Evolutionary conservation across 2,888 invertebrate species (phyloP), one percentile per base, ranked within the genome.

Genomic region (Tanytarsus gracilentus): DNA sequence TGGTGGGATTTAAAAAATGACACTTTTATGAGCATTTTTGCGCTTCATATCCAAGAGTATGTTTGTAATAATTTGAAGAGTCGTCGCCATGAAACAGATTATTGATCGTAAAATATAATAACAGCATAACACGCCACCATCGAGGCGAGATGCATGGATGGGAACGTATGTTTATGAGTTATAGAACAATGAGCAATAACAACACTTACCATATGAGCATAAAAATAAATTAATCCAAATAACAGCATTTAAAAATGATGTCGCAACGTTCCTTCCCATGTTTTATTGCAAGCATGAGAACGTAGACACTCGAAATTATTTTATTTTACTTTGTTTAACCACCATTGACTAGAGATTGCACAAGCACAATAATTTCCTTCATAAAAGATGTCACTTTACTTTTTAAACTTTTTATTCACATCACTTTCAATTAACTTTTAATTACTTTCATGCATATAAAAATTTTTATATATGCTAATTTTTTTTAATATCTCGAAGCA

Each of bases 151-250:
- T n/a, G n/a, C n/a, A n/a, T n/a, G n/a, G n/a, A n/a, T n/a, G n/a
- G n/a, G n/a, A n/a, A n/a, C n/a, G n/a, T n/a, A n/a, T n/a, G n/a
- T n/a, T n/a, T n/a, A n/a, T n/a, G n/a, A n/a, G n/a, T n/a, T n/a
- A 14, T 33, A 33, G 33, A 33, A 33, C 14, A 33, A 36, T 36
- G 14, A 36, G n/a, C 25, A 33, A 39, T 18, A 44, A 36, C 18
- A 58, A 44, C 58, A 58, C 58, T 58, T 58, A 58, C 58, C 58
- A 48, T 48, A 48, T 48, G 58, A 58, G 58, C 58, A 58, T 58
- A 58, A 58, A 58, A 58, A 58, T 58, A 58, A 58, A 58, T 58
- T 58, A 58, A 58, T 58, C 58, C 58, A 58, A 58, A 58, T 40
- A 58, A 58, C 48, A 39, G 58, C 30, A 48, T 44, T 48, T 27